Percentiles rank a stretch among this genome's conserved stretches.
phyloP scores from a whole-genome alignment of 2,797 vertebrate species.

The Apogon talboti region DNA sequence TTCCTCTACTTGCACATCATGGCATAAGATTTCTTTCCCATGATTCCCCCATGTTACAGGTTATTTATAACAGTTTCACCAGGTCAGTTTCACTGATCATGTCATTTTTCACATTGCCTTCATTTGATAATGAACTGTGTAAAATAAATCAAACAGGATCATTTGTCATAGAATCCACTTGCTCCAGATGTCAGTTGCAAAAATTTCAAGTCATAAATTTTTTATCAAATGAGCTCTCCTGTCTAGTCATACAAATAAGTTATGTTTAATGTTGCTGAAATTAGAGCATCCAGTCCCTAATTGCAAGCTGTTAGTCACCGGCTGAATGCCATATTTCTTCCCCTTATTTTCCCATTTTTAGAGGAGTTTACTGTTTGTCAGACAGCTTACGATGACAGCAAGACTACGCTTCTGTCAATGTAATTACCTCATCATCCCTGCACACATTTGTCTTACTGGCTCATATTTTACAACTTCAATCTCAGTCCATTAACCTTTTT shows the following conservation, averaged over 20 bases:
- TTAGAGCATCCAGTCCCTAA: conserved; percentile 45
- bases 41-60: too few species aligned
- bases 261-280: conserved; percentile 35
- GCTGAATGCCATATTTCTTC: conserved; percentile 37
- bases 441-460: conserved; percentile 45
- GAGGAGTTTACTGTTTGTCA: conserved; percentile 50
- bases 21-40: not conserved
- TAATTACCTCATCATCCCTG: conserved; percentile 50
- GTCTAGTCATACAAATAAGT: conserved; percentile 23
- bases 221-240: conserved; percentile 30
- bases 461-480: conserved; percentile 54
- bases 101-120: conserved; percentile 6
- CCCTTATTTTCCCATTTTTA: conserved; percentile 44
- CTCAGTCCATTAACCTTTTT: conserved; percentile 69
- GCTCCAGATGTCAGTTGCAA: not conserved
- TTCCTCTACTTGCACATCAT: not conserved
- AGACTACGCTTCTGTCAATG: conserved; percentile 38
- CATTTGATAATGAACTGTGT: conserved; percentile 3
- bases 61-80: not conserved
- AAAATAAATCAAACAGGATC: conserved; percentile 1
- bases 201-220: conserved; percentile 17
- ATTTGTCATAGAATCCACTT: conserved; percentile 5
- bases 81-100: not conserved
- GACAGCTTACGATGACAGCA: conserved; percentile 39
- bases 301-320: conserved; percentile 50